phyloP scores from a whole-genome alignment of 2,888 invertebrate genomes.

The Scelioninae gen. 2 region DNA sequence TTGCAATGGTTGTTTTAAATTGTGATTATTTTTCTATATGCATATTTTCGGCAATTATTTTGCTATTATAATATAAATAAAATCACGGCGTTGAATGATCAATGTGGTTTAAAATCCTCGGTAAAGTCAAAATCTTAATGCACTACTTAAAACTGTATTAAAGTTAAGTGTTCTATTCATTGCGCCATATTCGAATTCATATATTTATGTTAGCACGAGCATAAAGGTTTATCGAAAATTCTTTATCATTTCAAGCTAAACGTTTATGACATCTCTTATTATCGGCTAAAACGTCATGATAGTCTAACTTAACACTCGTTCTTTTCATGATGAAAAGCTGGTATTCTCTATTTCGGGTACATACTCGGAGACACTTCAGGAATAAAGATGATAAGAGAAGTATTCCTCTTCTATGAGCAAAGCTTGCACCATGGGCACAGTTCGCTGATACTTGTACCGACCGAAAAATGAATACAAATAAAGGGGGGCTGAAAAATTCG shows the following conservation, averaged over 20 bases:
- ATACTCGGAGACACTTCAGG: conserved; percentile 3
- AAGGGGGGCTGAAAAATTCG: not conserved
- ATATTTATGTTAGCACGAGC: conserved; percentile 14
- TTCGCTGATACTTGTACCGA: not conserved
- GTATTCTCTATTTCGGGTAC: conserved; percentile 16
- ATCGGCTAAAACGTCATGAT: conserved; percentile 44
- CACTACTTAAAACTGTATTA: not conserved
- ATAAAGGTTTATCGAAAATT: conserved; percentile 38
- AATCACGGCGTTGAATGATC: no score
- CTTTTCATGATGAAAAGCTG: conserved; percentile 27
- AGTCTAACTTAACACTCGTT: conserved; percentile 34
- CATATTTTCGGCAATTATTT: not conserved
- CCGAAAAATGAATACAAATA: not conserved
- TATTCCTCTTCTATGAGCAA: conserved; percentile 9
- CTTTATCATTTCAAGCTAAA: conserved; percentile 13
- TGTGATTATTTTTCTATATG: not conserved
- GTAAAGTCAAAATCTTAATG: not conserved
- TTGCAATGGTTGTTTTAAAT: not conserved
- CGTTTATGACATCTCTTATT: conserved; percentile 38
- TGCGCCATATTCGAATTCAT: conserved; percentile 1
- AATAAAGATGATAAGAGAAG: conserved; percentile 13
- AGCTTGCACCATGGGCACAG: no score
- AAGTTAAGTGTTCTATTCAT: conserved; percentile 9
- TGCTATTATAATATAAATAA: no score
- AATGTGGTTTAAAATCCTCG: no score